Conservation (phyloP, 2,888 invertebrate species). For the Philaethria dido region DNA sequence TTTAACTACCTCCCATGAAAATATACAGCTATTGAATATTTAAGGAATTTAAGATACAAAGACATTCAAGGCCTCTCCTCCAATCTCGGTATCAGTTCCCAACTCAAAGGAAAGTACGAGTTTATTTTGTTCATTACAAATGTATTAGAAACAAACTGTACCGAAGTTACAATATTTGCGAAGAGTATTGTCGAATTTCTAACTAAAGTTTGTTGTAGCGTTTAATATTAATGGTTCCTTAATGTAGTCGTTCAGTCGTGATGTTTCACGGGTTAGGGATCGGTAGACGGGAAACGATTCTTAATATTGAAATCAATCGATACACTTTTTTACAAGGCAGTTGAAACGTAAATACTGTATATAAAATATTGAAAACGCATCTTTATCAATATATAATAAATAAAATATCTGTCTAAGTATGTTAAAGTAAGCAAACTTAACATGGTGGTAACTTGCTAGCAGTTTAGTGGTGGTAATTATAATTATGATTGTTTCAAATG, state of each 20-base stretch:
- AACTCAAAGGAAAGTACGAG: slow-evolving; percentile 7
- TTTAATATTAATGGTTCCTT: slow-evolving; percentile 9
- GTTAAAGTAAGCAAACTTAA: no score
- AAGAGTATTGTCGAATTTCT: slow-evolving; percentile 5
- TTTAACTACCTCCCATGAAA: slow-evolving; percentile 7
- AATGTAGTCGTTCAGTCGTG: neutral
- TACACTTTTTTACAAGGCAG: neutral
- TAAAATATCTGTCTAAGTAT: no score
- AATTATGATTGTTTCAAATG: no score
- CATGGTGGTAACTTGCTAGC: no score
- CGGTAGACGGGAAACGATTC: neutral
- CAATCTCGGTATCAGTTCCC: slow-evolving; percentile 14
- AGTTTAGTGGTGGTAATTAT: no score
- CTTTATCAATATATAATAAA: no score
- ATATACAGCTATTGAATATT: slow-evolving; percentile 10
- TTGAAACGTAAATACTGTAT: no score
- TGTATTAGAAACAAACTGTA: slow-evolving; percentile 12
- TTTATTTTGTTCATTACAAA: slow-evolving; percentile 20
- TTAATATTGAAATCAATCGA: neutral
- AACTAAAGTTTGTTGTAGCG: slow-evolving; percentile 10
- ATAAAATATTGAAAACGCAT: no score
- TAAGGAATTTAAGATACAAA: slow-evolving; percentile 12
- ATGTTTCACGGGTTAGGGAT: neutral
- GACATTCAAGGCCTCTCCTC: neutral
- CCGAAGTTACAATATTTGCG: slow-evolving; percentile 18